A percentile compares a stretch with the other conserved stretches of the same genome.
These are phyloP conservation scores for Trigoniulus corallinus DNA, from an alignment of 1,140 invertebrate genomes.

Conservation along the genomic window DNA sequence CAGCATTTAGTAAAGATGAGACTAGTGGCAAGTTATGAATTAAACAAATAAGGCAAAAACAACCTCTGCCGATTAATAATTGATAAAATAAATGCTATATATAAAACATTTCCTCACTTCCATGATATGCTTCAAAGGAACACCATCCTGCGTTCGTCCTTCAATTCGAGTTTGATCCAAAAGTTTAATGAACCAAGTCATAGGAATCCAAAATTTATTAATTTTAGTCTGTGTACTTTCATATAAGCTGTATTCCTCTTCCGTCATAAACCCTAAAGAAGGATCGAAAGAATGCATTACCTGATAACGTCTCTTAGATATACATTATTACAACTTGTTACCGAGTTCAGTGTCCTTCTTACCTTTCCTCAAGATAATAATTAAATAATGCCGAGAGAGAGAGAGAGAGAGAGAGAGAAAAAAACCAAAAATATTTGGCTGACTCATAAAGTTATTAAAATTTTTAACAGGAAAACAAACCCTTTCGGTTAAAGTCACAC, in stretches of 20 bases:
- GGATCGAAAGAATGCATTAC: conserved; percentile 12
- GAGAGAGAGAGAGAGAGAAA: not conserved
- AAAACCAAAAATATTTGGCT: not conserved
- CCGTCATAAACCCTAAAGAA: conserved; percentile 61
- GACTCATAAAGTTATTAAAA: no score
- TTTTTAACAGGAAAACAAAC: no score
- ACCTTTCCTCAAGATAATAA: no score
- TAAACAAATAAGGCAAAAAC: not conserved
- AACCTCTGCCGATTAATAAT: not conserved
- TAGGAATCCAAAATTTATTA: conserved; percentile 84
- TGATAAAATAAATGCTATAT: not conserved
- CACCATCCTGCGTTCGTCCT: conserved; percentile 49
- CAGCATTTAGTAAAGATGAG: not conserved
- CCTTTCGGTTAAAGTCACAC: no score
- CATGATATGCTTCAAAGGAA: conserved; percentile 6
- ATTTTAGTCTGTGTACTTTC: conserved; percentile 74
- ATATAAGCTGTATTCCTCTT: conserved; percentile 74
- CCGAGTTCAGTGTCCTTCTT: no score
- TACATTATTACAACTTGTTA: no score
- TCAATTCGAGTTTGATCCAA: conserved; percentile 69
- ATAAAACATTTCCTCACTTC: conserved; percentile 3
- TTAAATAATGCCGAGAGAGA: no score
- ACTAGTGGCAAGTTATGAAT: not conserved
- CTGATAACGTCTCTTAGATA: no score
- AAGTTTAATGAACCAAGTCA: conserved; percentile 79